Conservation (phyloP, 2,888 invertebrate genomes). For the Desoria tigrina region DNA sequence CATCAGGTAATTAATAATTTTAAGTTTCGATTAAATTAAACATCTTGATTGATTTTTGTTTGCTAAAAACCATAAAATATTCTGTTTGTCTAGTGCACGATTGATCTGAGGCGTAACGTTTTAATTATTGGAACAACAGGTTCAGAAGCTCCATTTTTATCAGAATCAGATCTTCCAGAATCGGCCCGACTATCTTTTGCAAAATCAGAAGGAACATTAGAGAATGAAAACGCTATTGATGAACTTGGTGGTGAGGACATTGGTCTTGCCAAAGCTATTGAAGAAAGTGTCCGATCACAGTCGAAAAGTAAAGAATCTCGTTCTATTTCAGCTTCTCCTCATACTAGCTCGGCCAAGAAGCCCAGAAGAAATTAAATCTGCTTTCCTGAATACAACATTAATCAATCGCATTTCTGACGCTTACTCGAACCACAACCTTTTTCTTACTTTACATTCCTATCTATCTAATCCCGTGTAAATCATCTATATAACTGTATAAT, state of each 20-base stretch:
- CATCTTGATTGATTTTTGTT: conserved; percentile 13
- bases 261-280: conserved; percentile 71
- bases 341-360: conserved; percentile 22
- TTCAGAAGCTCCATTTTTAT: conserved; percentile 83
- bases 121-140: conserved; percentile 92
- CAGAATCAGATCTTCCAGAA: conserved; percentile 75
- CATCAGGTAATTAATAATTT: conserved; percentile 72
- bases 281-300: conserved; percentile 64
- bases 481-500: too few species aligned
- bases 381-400: not conserved
- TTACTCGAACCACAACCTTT: too few species aligned
- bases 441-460: too few species aligned
- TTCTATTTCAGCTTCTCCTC: conserved; percentile 8
- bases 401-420: not conserved
- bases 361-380: conserved; percentile 24
- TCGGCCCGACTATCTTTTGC: conserved; percentile 37
- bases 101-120: conserved; percentile 85
- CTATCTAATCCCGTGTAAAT: too few species aligned
- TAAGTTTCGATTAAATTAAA: not conserved
- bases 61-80: conserved; percentile 14
- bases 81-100: conserved; percentile 69
- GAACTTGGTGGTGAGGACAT: conserved; percentile 67
- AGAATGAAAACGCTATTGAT: conserved; percentile 62
- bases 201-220: conserved; percentile 54
- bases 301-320: conserved; percentile 39